These are phyloP conservation scores for Galeruca laticollis DNA, from an alignment of 2,888 invertebrate species.

Conservation along the genomic window DNA sequence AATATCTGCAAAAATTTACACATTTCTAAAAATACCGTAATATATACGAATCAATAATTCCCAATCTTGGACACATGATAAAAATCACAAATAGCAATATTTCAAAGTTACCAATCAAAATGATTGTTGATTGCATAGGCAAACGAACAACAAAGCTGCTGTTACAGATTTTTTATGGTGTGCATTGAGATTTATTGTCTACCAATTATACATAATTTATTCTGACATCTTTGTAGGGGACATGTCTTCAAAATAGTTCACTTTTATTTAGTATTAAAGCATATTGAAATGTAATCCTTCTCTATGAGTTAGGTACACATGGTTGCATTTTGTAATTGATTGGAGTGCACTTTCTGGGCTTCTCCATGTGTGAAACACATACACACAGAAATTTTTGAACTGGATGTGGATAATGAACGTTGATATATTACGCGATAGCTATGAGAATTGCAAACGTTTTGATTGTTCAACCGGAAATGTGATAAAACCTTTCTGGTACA, in stretches of 20 bases:
- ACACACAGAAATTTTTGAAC: conserved; percentile 24
- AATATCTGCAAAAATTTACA: too few species aligned
- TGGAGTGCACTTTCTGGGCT: conserved; percentile 34
- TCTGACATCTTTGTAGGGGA: conserved; percentile 36
- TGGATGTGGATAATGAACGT: conserved; percentile 23
- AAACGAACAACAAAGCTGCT: too few species aligned
- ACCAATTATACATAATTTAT: conserved; percentile 9
- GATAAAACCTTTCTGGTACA: conserved; percentile 17
- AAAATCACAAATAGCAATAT: too few species aligned
- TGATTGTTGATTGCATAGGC: too few species aligned
- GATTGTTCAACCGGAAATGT: conserved; percentile 23
- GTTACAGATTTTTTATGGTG: too few species aligned
- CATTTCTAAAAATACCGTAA: too few species aligned
- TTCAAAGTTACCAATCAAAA: too few species aligned
- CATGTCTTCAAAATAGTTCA: conserved; percentile 43
- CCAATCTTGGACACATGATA: too few species aligned
- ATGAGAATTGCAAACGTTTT: conserved; percentile 23
- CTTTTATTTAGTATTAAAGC: conserved; percentile 49
- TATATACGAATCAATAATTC: too few species aligned
- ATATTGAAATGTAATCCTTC: conserved; percentile 57
- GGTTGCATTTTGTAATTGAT: conserved; percentile 55
- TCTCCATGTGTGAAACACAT: conserved; percentile 20
- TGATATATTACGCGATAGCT: conserved; percentile 19
- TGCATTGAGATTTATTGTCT: too few species aligned
- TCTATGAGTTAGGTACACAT: conserved; percentile 55